Conservation (phyloP, 2,888 invertebrate genomes). For the Synanthedon myopaeformis region DNA sequence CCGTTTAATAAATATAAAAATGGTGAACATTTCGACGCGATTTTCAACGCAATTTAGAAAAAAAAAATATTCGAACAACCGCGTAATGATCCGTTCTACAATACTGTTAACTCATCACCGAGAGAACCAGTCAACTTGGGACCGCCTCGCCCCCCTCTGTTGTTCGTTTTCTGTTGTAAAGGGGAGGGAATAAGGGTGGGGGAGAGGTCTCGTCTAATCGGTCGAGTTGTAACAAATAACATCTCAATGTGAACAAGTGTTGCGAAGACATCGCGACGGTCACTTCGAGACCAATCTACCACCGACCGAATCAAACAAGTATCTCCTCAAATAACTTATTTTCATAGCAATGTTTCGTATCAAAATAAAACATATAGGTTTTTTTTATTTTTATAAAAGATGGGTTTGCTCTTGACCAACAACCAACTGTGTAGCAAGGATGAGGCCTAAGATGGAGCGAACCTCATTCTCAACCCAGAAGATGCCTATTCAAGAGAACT, state of each 20-base stretch:
- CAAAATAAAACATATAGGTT: neutral
- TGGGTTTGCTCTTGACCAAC: too few species aligned
- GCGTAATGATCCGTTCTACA: slow-evolving; percentile 46
- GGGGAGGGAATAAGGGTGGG: slow-evolving; percentile 1
- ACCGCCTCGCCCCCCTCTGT: slow-evolving; percentile 7
- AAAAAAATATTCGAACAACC: slow-evolving; percentile 21
- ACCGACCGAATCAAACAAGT: slow-evolving; percentile 29
- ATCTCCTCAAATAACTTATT: slow-evolving; percentile 6
- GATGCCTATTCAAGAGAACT: too few species aligned
- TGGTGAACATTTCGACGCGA: slow-evolving; percentile 14
- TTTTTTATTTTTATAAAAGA: too few species aligned
- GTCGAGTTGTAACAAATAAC: slow-evolving; percentile 30
- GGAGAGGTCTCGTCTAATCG: slow-evolving; percentile 11
- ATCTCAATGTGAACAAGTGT: slow-evolving; percentile 34
- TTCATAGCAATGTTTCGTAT: slow-evolving; percentile 3
- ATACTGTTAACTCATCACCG: slow-evolving; percentile 44
- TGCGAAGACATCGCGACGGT: slow-evolving; percentile 32
- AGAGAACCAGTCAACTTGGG: slow-evolving; percentile 14
- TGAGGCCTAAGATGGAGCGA: too few species aligned
- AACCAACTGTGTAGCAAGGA: too few species aligned
- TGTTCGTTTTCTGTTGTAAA: neutral
- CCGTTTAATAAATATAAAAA: neutral
- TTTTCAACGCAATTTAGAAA: slow-evolving; percentile 25
- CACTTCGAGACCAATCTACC: slow-evolving; percentile 40
- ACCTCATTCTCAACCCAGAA: too few species aligned